Evolutionary conservation across 1,140 invertebrate genomes (phyloP).

Genomic region (Sarcophaga bullata): DNA sequence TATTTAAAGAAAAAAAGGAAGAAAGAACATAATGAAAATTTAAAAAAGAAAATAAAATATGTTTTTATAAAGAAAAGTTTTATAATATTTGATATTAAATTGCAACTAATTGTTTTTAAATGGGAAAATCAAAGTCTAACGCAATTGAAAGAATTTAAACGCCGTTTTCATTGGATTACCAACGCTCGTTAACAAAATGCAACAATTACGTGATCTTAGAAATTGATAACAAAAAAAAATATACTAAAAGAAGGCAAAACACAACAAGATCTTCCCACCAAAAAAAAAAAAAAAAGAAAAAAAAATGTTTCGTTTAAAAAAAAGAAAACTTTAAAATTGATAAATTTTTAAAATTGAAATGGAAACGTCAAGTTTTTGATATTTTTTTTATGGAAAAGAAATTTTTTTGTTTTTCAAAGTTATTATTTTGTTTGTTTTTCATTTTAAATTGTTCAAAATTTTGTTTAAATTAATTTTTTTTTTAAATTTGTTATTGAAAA

Average conservation of each 20-base stretch:
- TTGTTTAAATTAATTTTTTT: conserved; percentile 31
- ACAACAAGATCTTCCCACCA: neutral
- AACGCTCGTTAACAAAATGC: neutral
- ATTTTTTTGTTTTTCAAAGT: conserved; percentile 25
- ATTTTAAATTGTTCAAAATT: neutral
- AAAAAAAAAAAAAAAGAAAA: neutral
- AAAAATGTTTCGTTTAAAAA: conserved; percentile 29
- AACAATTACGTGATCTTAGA: conserved; percentile 9
- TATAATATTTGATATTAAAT: neutral
- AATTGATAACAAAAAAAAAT: conserved; percentile 10
- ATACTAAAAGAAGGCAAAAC: neutral
- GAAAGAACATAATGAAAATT: neutral
- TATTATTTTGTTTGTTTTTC: neutral
- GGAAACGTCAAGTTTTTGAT: neutral
- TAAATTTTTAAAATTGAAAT: conserved; percentile 13
- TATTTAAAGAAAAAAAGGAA: conserved; percentile 9
- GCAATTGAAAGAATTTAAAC: neutral
- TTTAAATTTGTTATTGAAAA: conserved; percentile 16
- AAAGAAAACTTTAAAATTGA: conserved; percentile 11
- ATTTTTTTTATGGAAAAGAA: too few relatives aligned
- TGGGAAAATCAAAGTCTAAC: too few relatives aligned
- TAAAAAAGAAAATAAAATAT: neutral
- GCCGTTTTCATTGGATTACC: neutral
- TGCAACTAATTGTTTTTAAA: neutral
- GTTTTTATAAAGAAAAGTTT: conserved; percentile 1